Conservation (phyloP, 2,113 vertebrate genomes). For the Morone chrysops region DNA sequence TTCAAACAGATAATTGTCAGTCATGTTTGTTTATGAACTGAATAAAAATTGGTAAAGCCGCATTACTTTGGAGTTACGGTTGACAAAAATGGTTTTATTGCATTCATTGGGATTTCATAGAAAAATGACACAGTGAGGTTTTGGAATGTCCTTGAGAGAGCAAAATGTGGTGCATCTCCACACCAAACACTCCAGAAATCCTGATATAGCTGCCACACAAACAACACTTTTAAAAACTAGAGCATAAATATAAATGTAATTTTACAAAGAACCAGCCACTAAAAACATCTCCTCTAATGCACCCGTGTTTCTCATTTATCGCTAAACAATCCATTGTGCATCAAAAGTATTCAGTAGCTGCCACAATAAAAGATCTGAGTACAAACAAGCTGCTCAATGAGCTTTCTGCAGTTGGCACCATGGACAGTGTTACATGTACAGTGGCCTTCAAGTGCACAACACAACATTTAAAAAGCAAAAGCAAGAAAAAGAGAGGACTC, state of each 20-base stretch:
- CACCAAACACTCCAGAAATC: not conserved
- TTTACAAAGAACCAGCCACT: slow-evolving; percentile 20
- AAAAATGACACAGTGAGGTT: slow-evolving; percentile 46
- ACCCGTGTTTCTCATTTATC: not conserved
- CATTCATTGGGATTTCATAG: slow-evolving; percentile 38
- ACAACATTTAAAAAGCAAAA: not conserved
- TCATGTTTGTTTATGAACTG: not conserved
- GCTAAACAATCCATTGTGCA: slow-evolving; percentile 19
- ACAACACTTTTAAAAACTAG: slow-evolving; percentile 23
- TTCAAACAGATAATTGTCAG: not conserved
- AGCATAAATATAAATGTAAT: slow-evolving; percentile 43
- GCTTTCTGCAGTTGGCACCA: slow-evolving; percentile 50
- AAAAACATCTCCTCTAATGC: slow-evolving; percentile 7
- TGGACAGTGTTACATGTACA: slow-evolving; percentile 24
- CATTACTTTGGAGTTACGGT: not conserved
- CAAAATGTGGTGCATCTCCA: not conserved
- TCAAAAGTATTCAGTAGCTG: slow-evolving; percentile 60
- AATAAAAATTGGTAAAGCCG: not conserved
- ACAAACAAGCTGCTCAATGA: slow-evolving; percentile 27
- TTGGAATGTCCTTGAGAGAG: slow-evolving; percentile 29
- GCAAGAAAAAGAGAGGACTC: not conserved
- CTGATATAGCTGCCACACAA: slow-evolving; percentile 58
- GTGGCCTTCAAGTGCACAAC: not conserved
- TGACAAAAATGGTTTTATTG: slow-evolving; percentile 47
- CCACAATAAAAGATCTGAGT: slow-evolving; percentile 47